These are phyloP conservation scores for Seira ritae DNA, from an alignment of 2,888 invertebrate species.

Conservation along the genomic window DNA sequence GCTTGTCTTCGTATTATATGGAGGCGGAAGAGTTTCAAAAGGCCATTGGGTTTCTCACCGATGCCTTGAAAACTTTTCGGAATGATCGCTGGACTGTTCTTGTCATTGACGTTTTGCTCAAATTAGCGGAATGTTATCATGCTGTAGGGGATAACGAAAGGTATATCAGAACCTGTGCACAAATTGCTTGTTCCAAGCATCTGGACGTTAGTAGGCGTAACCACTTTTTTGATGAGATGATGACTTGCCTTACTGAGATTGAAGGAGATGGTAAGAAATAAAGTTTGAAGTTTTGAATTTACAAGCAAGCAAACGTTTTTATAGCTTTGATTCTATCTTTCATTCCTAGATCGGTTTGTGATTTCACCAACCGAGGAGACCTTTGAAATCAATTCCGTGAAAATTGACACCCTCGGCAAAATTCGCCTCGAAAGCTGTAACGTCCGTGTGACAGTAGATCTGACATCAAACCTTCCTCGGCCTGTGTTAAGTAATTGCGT, in stretches of 20 bases:
- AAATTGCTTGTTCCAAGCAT: conserved; percentile 81
- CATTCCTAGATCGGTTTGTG: conserved; percentile 56
- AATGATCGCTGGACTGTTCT: conserved; percentile 92
- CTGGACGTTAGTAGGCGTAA: conserved; percentile 85
- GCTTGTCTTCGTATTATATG: conserved; percentile 93
- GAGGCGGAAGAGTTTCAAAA: conserved; percentile 90
- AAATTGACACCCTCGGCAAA: conserved; percentile 69
- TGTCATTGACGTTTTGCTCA: conserved; percentile 88
- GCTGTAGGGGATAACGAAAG: conserved; percentile 86
- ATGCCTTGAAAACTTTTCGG: conserved; percentile 89
- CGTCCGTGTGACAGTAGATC: conserved; percentile 63
- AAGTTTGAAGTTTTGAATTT: not conserved
- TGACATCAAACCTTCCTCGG: conserved; percentile 68
- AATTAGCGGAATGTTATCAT: conserved; percentile 89
- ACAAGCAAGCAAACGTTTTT: not conserved
- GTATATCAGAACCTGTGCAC: conserved; percentile 86
- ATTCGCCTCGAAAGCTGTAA: conserved; percentile 68
- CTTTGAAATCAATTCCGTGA: conserved; percentile 65
- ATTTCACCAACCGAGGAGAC: conserved; percentile 69
- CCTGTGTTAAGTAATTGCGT: conserved; percentile 66
- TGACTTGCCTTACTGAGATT: conserved; percentile 79
- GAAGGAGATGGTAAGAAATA: conserved; percentile 58
- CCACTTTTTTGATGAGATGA: conserved; percentile 89
- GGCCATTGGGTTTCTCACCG: conserved; percentile 91
- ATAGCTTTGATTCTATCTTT: conserved; percentile 5